These are phyloP conservation scores for Ascaphus truei DNA, from an alignment of 2,113 vertebrate species.

Conservation along the genomic window DNA sequence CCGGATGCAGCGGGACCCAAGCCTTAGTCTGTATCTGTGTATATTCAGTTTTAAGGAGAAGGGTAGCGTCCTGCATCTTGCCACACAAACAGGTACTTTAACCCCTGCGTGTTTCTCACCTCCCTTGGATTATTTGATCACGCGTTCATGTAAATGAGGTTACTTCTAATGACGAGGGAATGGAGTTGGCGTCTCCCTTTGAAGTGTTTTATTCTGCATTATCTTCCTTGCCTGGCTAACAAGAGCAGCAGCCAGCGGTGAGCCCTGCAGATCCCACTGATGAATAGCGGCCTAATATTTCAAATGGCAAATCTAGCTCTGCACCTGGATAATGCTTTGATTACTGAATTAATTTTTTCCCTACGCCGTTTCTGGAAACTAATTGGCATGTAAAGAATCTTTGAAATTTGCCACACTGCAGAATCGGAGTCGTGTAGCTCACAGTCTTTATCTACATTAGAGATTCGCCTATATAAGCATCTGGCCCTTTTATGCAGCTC, in stretches of 20 bases:
- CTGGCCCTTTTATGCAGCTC: too few species aligned
- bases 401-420: not conserved
- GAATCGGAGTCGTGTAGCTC: not conserved
- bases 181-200: slow-evolving; percentile 8
- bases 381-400: not conserved
- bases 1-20: too few species aligned
- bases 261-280: not conserved
- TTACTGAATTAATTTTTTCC: not conserved
- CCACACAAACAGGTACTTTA: not conserved
- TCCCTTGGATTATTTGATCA: not conserved
- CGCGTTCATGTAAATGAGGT: slow-evolving; percentile 12
- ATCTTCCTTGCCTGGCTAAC: slow-evolving; percentile 13
- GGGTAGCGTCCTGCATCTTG: too few species aligned
- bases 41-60: too few species aligned
- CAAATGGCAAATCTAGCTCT: slow-evolving; percentile 8
- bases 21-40: too few species aligned
- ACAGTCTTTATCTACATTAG: too few species aligned
- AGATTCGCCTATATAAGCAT: too few species aligned
- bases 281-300: not conserved
- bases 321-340: not conserved
- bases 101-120: not conserved
- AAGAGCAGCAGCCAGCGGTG: not conserved
- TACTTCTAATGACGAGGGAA: not conserved
- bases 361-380: not conserved
- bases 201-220: slow-evolving; percentile 18